These are phyloP conservation scores for Parasteatoda tepidariorum DNA, from an alignment of 1,140 invertebrate genomes.

Conservation along the genomic window DNA sequence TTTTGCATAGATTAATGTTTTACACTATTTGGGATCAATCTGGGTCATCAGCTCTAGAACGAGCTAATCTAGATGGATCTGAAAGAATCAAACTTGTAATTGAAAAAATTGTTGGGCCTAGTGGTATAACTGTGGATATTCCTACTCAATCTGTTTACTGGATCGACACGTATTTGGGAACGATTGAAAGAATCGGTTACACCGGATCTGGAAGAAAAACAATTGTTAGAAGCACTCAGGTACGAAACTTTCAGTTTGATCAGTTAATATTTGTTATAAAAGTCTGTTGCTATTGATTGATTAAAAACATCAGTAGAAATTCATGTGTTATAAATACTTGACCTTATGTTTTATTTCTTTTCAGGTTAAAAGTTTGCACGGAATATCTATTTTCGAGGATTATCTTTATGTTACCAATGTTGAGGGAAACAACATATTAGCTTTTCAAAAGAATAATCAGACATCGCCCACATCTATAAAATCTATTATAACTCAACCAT, in stretches of 20 bases:
- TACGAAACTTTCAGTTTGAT: conserved; percentile 64
- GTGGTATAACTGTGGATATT: conserved; percentile 69
- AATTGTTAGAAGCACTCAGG: conserved; percentile 74
- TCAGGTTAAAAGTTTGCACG: conserved; percentile 77
- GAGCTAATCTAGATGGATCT: conserved; percentile 70
- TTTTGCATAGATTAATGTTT: conserved; percentile 78
- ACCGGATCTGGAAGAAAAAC: conserved; percentile 77
- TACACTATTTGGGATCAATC: conserved; percentile 79
- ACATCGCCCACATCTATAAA: conserved; percentile 68
- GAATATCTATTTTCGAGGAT: conserved; percentile 78
- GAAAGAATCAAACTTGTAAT: conserved; percentile 68
- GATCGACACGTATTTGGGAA: conserved; percentile 69
- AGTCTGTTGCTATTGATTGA: too few species aligned
- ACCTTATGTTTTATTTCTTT: too few species aligned
- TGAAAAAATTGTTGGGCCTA: conserved; percentile 73
- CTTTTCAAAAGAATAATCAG: conserved; percentile 73
- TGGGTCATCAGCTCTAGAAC: conserved; percentile 71
- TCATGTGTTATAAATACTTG: too few species aligned
- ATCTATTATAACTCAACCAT: conserved; percentile 72
- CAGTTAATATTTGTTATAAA: background rate
- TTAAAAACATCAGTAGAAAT: too few species aligned
- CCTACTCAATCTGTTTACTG: conserved; percentile 68
- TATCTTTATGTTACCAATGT: conserved; percentile 77
- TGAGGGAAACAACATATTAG: conserved; percentile 74
- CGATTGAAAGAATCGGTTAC: conserved; percentile 73